Base-by-base conservation (phyloP, 1,140 invertebrate genomes). In the Centruroides sculpturatus region DNA sequence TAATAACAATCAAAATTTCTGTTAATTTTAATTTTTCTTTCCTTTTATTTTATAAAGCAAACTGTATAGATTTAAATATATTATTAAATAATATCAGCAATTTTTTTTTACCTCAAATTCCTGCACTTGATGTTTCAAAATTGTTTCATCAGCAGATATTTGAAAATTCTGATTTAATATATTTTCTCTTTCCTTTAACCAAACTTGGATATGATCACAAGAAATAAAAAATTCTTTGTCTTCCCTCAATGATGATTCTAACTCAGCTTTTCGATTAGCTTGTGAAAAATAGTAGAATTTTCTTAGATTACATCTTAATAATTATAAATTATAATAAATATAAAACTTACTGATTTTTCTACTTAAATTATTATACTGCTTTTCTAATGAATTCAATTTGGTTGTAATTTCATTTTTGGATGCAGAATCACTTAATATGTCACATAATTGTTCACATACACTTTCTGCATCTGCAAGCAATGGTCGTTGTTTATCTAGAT, bases 391-490 rank as follows among this genome's bases (percentile, higher is more conserved):
- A 0, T 83, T 79, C 34, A 97, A 77, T 72, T 95, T 94, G 55
- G 82, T 83, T 74, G 89, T 87, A 57, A 97, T 90, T 72, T 98
- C 92, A 35, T 85, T 85, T 61, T 87, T 83, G 0, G 89, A 90
- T 0, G 88, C 85, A 5, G 89, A 82, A 75, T 97, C 92, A 60
- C 88, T 89, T n/a, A 95, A 76, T 54, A 92, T 88, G 60, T 89
- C 84, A 69, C 85, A 88, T 0, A 98, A 73, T 48, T 92, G 84
- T 10, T 84, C 84, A 10, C 89, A 91, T 0, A 92, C 82, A 5
- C 86, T 83, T 73, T 93, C 89, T 36, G 89, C 83, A 72, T 93
- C 89, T 8, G 89, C 87, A 41, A 41, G 41, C 5, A 92, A 73
- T 1, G 88, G 89, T 47, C 90, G 79, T 69, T 92, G 87, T 5